phyloP scores from a whole-genome alignment of 2,113 vertebrate genomes.

The Jaculus jaculus region DNA sequence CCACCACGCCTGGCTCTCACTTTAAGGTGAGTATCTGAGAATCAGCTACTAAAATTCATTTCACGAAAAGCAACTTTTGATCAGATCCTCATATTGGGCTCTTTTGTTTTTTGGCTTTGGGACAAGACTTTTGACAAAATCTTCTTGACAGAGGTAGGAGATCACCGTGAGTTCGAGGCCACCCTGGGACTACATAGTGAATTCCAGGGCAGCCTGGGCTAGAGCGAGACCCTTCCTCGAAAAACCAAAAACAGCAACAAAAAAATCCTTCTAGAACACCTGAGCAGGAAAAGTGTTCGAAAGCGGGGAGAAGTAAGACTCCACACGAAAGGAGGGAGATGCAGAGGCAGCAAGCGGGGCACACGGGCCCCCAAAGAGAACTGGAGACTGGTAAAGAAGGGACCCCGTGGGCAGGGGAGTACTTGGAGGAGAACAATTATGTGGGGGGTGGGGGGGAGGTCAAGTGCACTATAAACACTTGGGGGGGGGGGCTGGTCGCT shows the following conservation, averaged over 20 bases:
- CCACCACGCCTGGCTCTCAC: too few relatives aligned
- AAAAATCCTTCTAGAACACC: too few relatives aligned
- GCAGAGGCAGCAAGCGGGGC: not conserved
- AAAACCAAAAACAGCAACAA: too few relatives aligned
- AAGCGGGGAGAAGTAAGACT: not conserved
- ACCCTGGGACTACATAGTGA: too few relatives aligned
- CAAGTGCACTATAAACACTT: accelerated
- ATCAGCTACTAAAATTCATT: not conserved
- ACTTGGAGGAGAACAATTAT: not conserved
- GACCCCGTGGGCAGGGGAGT: not conserved
- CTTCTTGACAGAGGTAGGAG: constrained; percentile 3
- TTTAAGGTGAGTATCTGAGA: not conserved
- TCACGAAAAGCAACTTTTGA: not conserved
- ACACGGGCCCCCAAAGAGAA: not conserved
- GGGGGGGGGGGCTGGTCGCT: too few relatives aligned
- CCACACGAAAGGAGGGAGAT: not conserved
- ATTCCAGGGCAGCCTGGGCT: too few relatives aligned
- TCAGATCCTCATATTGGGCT: not conserved
- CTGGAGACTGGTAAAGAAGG: not conserved
- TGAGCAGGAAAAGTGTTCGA: not conserved
- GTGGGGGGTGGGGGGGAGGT: too few relatives aligned
- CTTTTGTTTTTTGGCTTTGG: not conserved
- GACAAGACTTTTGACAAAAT: not conserved
- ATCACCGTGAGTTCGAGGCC: too few relatives aligned
- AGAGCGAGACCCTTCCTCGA: too few relatives aligned